Evolutionary conservation across 2,797 vertebrate species (phyloP).

Genomic region (Acipenser ruthenus): DNA sequence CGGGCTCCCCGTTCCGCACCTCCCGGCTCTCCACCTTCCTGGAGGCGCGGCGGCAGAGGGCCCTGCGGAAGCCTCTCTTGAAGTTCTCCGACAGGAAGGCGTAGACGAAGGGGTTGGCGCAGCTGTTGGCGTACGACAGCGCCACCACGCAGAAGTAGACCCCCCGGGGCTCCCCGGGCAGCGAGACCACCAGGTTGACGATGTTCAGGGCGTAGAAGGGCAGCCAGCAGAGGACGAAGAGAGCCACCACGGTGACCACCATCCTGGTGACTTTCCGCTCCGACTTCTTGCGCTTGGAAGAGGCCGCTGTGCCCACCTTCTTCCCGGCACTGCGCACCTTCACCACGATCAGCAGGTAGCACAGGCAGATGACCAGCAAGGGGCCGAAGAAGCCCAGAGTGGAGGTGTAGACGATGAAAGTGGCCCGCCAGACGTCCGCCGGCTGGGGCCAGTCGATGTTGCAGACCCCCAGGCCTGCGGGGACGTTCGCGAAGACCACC

Average conservation of each 20-base stretch:
- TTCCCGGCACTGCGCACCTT: slow-evolving; percentile 79
- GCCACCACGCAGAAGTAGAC: slow-evolving; percentile 79
- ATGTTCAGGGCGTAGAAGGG: slow-evolving; percentile 86
- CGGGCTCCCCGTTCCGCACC: slow-evolving; percentile 31
- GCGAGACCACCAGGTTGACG: slow-evolving; percentile 73
- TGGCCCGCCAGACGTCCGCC: slow-evolving; percentile 57
- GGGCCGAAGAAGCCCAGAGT: slow-evolving; percentile 84
- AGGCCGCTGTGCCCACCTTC: slow-evolving; percentile 52
- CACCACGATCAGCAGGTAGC: slow-evolving; percentile 84
- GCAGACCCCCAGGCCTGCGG: slow-evolving; percentile 70
- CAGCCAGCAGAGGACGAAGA: slow-evolving; percentile 87
- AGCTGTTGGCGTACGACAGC: slow-evolving; percentile 89
- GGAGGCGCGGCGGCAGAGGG: slow-evolving; percentile 46
- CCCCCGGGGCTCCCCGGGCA: slow-evolving; percentile 63
- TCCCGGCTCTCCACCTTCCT: slow-evolving; percentile 50
- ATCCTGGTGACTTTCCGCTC: slow-evolving; percentile 87
- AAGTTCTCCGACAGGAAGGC: slow-evolving; percentile 88
- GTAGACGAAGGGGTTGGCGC: slow-evolving; percentile 86
- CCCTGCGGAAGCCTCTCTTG: slow-evolving; percentile 69
- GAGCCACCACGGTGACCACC: slow-evolving; percentile 88
- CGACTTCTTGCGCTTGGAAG: slow-evolving; percentile 64
- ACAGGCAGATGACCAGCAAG: slow-evolving; percentile 78
- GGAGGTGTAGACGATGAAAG: slow-evolving; percentile 83
- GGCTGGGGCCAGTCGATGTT: slow-evolving; percentile 89
- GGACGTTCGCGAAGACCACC: slow-evolving; percentile 73